Evolutionary conservation across 1,140 invertebrate species (phyloP), one percentile per base, ranked within the genome.

Genomic region (Elysia chlorotica): DNA sequence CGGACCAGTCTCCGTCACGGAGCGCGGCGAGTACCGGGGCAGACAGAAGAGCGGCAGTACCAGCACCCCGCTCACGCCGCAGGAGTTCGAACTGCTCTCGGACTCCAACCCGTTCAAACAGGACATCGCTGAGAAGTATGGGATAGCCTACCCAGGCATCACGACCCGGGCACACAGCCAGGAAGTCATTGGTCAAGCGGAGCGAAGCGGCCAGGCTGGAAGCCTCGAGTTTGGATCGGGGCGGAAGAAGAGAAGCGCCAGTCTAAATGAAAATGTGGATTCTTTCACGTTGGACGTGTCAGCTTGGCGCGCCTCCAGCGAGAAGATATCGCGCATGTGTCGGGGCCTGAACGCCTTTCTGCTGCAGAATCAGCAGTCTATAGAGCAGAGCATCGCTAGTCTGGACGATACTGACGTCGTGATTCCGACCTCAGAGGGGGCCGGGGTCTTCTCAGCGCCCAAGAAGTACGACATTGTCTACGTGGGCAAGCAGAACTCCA

Each of bases 111-210:
- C 69, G 0, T 71, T 71, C 28, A 71, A 71, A 23, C 69, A 71
- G 23, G 69, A 71, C 54, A 71, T 71, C 38, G 69, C 69, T 6
- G 57, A 71, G 23, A 71, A 71, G 38, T 71, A 71, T 38, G 69
- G 69, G 1, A 14, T 71, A 6, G 57, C 57, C 1, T 71, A 71
- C 30, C 59, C 69, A 2, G 59, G 38, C 14, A 62, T 71, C 19
- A 71, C 69, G 2, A 69, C 67, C 1, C 57, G 41, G 25, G 37
- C 53, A 30, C 69, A 53, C 1, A 31, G 59, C 14, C 56, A 17
- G 10, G 37, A 57, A 25, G 23, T 70, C n/a, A 38, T 59, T 14
- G 3, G 33, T 1, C 35, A 56, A 56, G 25, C 25, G 4, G n/a
- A 31, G 59, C 4, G 33, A n/a, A n/a, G n/a, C n/a, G n/a, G n/a